phyloP scores from a whole-genome alignment of 1,140 invertebrate genomes.

The Arion vulgaris region DNA sequence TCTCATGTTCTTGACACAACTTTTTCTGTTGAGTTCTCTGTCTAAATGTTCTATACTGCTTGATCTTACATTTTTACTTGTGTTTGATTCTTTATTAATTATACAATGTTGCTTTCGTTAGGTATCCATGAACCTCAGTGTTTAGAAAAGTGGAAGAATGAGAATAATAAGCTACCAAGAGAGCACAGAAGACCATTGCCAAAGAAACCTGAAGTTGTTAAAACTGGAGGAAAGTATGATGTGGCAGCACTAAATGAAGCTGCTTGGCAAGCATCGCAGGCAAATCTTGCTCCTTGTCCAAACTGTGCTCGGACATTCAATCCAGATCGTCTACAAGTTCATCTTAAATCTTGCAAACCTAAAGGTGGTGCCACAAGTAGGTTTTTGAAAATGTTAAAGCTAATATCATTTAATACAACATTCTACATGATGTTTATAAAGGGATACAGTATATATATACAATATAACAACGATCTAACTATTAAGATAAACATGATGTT shows the following conservation, averaged over 20 bases:
- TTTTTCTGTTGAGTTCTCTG: too few species aligned
- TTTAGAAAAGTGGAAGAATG: conserved; percentile 81
- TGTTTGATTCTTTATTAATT: too few species aligned
- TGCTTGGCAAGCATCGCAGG: conserved; percentile 73
- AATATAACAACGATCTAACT: too few species aligned
- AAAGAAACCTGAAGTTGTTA: conserved; percentile 76
- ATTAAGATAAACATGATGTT: too few species aligned
- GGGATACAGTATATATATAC: too few species aligned
- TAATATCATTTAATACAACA: neutral
- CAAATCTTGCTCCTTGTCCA: conserved; percentile 77
- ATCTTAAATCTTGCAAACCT: conserved; percentile 77
- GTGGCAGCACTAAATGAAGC: conserved; percentile 68
- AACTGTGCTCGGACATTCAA: conserved; percentile 82
- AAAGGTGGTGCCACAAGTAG: conserved; percentile 47
- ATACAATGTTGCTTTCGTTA: too few species aligned
- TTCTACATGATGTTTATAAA: neutral
- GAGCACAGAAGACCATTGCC: conserved; percentile 77
- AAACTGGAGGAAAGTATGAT: conserved; percentile 60
- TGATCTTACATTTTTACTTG: too few species aligned
- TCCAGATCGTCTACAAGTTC: conserved; percentile 80
- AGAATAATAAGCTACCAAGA: conserved; percentile 80
- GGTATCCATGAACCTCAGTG: conserved; percentile 86
- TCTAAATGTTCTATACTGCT: too few species aligned
- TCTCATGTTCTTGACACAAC: too few species aligned
- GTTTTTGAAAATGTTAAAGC: neutral